Base-by-base conservation (phyloP, 2,113 vertebrate species). In the Pogona vitticeps region DNA sequence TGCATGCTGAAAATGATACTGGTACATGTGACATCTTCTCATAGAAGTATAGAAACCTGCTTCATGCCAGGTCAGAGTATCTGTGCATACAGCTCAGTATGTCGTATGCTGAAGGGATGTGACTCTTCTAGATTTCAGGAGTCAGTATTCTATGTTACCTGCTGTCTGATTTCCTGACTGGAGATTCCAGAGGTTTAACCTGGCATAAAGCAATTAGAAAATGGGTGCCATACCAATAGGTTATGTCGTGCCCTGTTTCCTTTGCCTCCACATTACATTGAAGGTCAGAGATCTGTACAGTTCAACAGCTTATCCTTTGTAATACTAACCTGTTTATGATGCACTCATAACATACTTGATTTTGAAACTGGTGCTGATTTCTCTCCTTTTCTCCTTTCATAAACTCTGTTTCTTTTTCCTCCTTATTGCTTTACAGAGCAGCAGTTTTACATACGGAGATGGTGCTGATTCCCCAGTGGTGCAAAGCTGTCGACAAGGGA, bases 361-460 rank as follows among this genome's bases (percentile, higher is more conserved):
- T 13, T 52, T 52, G 40, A 2, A 70, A 58, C 63, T 77, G 17
- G 42, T 77, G 20, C 17, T 88, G 40, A 21, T n/a, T 14, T 0
- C 7, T 36, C 52, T 80, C 20, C 80, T 33, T 86, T 31, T 68
- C 8, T 31, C 72, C 33, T 75, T 20, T 72, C 88, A 71, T 91
- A 17, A 58, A 80, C 88, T 77, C 68, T 83, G 80, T 63, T 89
- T 40, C 86, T 81, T 87, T 1, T 0, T 73, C 42, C 56, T 42
- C 87, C 23, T 90, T 94, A 2, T 68, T 67, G 90, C 92, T 91
- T 95, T 91, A 10, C 95, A 98, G 97, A 97, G 95, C 59, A 90
- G 96, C 96, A 96, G 95, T 90, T 96, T 96, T 85, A 94, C 93
- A 23, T 90, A 93, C 17, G 92, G 94, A 86, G 97, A 97, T 1